phyloP scores from a whole-genome alignment of 1,140 invertebrate species.

The Panagrolaimus sp. region DNA sequence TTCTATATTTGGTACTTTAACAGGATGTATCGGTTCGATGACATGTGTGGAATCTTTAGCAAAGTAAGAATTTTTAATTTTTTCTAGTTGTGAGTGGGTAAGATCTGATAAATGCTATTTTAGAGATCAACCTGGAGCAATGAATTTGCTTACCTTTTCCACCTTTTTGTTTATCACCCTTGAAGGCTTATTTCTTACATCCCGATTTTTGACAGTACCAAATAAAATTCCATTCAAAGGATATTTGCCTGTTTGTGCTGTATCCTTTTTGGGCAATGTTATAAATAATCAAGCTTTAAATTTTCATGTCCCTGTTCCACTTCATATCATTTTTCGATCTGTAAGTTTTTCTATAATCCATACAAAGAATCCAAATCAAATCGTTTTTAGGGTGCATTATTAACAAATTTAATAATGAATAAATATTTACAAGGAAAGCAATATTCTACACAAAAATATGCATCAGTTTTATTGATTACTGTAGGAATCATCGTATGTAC shows the following conservation, averaged over 20 bases:
- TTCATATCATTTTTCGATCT: constrained; percentile 96
- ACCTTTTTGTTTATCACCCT: constrained; percentile 85
- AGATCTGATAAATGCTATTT: constrained; percentile 50
- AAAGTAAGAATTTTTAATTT: constrained; percentile 36
- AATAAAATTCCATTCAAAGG: constrained; percentile 69
- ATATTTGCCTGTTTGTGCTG: constrained; percentile 76
- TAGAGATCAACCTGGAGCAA: constrained; percentile 80
- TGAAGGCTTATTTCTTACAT: constrained; percentile 82
- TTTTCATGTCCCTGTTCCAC: constrained; percentile 93
- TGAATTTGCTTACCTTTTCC: constrained; percentile 84
- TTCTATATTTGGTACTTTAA: constrained; percentile 46
- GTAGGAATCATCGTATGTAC: constrained; percentile 85
- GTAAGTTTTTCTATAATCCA: constrained; percentile 65
- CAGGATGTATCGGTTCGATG: constrained; percentile 57
- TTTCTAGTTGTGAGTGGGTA: no score
- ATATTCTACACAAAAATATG: constrained; percentile 78
- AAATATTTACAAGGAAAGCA: constrained; percentile 78
- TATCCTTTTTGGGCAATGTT: constrained; percentile 87
- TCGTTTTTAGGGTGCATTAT: constrained; percentile 75
- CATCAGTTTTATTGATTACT: constrained; percentile 86
- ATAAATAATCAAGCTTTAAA: constrained; percentile 92
- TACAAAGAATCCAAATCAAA: constrained; percentile 40
- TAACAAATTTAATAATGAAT: constrained; percentile 92
- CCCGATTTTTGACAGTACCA: constrained; percentile 75
- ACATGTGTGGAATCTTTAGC: constrained; percentile 54